A percentile compares a stretch with the other conserved stretches of the same genome.
phyloP scores from a whole-genome alignment of 2,888 invertebrate genomes.

The Drosophila recens region DNA sequence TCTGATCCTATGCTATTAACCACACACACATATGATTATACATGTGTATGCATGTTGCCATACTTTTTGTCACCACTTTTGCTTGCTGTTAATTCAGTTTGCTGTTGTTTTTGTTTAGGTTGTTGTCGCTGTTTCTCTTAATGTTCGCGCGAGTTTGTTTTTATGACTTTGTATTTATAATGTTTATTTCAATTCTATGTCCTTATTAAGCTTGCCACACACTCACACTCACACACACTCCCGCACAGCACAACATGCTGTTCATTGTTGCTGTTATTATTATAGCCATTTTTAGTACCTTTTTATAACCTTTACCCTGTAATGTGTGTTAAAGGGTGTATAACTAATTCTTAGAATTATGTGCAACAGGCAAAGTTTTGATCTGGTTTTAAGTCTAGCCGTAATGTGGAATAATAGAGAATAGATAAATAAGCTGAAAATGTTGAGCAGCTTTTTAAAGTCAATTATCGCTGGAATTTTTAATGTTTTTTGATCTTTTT shows the following conservation, averaged over 20 bases:
- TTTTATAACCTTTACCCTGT: constrained; percentile 25
- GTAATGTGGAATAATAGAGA: background rate
- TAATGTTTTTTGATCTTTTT: too few relatives aligned
- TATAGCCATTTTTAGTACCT: constrained; percentile 24
- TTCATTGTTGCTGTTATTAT: constrained; percentile 19
- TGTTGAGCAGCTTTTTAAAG: background rate
- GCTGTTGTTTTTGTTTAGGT: constrained; percentile 6
- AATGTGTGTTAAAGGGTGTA: background rate
- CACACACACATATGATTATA: background rate
- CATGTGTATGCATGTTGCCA: constrained; percentile 12
- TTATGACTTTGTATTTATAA: constrained; percentile 79
- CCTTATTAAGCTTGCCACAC: constrained; percentile 68
- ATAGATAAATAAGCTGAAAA: background rate
- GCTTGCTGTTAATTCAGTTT: constrained; percentile 35
- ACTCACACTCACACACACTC: constrained; percentile 30
- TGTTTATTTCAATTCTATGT: constrained; percentile 77
- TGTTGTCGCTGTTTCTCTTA: constrained; percentile 36
- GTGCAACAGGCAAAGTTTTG: background rate
- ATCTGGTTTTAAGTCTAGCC: background rate
- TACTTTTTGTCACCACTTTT: constrained; percentile 47
- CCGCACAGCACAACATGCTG: constrained; percentile 29
- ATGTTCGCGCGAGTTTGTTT: constrained; percentile 57
- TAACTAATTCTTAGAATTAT: background rate
- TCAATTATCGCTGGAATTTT: too few relatives aligned
- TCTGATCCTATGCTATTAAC: background rate